Base-by-base conservation (phyloP, 1,140 invertebrate species). In the Aphelenchoides besseyi region DNA sequence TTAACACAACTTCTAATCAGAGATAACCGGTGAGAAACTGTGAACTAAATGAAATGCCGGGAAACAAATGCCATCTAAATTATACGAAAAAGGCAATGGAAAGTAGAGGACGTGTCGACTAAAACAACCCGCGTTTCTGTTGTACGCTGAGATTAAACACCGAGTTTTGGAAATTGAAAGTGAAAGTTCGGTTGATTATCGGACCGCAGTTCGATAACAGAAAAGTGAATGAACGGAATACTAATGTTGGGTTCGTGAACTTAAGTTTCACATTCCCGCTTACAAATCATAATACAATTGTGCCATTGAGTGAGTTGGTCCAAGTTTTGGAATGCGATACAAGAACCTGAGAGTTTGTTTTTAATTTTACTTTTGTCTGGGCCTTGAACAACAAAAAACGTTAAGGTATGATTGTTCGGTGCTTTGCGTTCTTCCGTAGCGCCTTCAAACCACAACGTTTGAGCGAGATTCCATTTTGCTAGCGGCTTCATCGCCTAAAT, bases 361-460 rank as follows among this genome's bases (percentile, higher is more conserved):
- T 74, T 72, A 33, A 75, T 74, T 41, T 77, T 72, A 5, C 59
- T 26, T 35, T 76, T 80, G 16, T 74, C 35, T 36, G 53, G n/a
- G 2, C 68, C 59, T 2, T 33, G 57, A 3, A 52, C 57, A 28
- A 67, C n/a, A 30, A 80, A 77, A 37, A 78, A 81, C 12, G 76
- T 78, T 36, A 80, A 35, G 2, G 68, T 37, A 64, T 74, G 33
- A 30, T 61, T 63, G 52, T 52, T 69, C 35, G 77, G 74, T 68
- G 48, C 52, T 33, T 76, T 79, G 59, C 79, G 35, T 5, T 78
- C 70, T 2, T 69, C 23, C 36, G 76, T 73, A 23, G 64, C 8
- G 1, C 79, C 79, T 12, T 68, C 61, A 73, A 79, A 81, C 81
- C 79, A 81, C 26, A 81, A 30, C 36, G 73, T 71, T 30, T 81